A percentile compares a stretch with the other conserved stretches of the same genome.
These are phyloP conservation scores for Drosophila tsacasi DNA, from an alignment of 1,140 invertebrate species.

Conservation along the genomic window DNA sequence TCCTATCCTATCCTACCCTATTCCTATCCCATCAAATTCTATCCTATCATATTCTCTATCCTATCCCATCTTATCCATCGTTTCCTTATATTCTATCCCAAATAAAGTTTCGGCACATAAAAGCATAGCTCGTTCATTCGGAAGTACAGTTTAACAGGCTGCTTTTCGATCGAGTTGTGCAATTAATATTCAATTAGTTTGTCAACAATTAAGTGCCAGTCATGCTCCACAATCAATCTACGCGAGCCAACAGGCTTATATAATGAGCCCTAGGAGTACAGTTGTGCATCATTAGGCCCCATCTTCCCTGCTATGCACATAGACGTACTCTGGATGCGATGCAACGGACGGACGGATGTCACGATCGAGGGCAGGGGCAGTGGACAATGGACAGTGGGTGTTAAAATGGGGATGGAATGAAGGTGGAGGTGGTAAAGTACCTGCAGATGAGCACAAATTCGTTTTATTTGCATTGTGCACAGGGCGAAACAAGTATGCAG, in stretches of 20 bases:
- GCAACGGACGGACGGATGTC: neutral
- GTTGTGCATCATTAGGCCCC: slow-evolving; percentile 4
- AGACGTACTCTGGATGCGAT: neutral
- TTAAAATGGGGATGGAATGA: neutral
- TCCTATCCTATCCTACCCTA: no score
- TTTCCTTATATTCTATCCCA: neutral
- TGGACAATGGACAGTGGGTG: neutral
- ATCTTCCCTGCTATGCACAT: neutral
- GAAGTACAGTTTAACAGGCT: neutral
- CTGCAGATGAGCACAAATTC: slow-evolving; percentile 31
- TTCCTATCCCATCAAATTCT: no score
- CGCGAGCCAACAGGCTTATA: slow-evolving; percentile 6
- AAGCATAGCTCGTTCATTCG: neutral
- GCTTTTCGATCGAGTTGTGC: neutral
- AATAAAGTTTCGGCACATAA: neutral
- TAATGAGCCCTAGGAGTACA: slow-evolving; percentile 11
- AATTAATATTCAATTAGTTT: slow-evolving; percentile 28
- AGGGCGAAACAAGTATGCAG: neutral
- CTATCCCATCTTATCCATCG: no score
- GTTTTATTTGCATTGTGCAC: slow-evolving; percentile 11
- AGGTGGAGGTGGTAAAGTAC: neutral
- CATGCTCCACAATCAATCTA: slow-evolving; percentile 10
- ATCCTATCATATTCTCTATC: no score
- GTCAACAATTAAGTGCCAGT: slow-evolving; percentile 9
- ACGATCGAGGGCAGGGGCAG: neutral